Percentiles rank a stretch among this genome's conserved stretches.
phyloP scores from a whole-genome alignment of 2,797 vertebrate genomes.

The Hippopotamyrus pictus region DNA sequence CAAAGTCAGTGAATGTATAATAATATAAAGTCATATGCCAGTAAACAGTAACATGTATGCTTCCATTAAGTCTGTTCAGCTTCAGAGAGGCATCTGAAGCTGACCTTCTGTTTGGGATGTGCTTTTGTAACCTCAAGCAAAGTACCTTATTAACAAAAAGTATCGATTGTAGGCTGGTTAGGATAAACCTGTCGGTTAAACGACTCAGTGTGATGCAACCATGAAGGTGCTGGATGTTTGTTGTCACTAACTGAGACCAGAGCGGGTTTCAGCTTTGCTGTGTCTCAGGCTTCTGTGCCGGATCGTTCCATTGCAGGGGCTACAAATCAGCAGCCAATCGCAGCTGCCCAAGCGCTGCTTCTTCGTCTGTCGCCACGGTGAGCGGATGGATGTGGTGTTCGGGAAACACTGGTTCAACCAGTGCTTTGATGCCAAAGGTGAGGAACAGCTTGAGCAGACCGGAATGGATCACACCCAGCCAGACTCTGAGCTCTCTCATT shows the following conservation, averaged over 20 bases:
- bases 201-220: background rate
- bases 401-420: conserved; percentile 96
- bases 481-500: background rate
- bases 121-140: background rate
- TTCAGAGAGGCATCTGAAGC: background rate
- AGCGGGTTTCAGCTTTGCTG: background rate
- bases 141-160: background rate
- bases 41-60: background rate
- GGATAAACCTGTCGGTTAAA: background rate
- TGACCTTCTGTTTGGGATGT: background rate
- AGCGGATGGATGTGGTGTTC: conserved; percentile 97
- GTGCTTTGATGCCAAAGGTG: conserved; percentile 97
- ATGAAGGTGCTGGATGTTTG: background rate
- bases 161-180: background rate
- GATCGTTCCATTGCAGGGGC: conserved; percentile 57
- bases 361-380: conserved; percentile 94
- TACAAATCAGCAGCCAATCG: conserved; percentile 63
- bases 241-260: background rate
- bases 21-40: background rate
- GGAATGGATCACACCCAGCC: background rate
- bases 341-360: conserved; percentile 80
- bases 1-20: background rate
- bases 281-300: background rate
- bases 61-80: background rate
- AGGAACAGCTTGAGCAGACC: conserved; percentile 28